A percentile compares a stretch with the other conserved stretches of the same genome.
Conservation (phyloP, 2,113 vertebrate species). For the Onychorhynchus coronatus region DNA sequence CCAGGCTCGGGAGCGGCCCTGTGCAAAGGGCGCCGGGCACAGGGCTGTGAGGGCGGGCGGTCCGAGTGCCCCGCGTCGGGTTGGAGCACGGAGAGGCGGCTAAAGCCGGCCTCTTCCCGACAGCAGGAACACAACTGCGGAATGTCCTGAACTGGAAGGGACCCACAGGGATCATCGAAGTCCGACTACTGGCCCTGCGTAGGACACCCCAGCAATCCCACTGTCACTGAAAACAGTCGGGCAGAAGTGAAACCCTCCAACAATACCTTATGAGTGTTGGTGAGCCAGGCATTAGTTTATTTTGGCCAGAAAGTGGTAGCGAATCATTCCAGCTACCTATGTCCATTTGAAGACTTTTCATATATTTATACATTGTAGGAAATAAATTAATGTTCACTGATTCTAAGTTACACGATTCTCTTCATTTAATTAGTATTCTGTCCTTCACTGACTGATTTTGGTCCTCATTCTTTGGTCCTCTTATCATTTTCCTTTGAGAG, state of each 20-base stretch:
- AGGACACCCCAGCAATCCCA: not conserved
- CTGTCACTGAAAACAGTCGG: no score
- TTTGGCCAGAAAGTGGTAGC: no score
- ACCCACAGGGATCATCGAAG: no score
- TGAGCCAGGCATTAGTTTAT: no score
- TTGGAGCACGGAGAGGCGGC: not conserved
- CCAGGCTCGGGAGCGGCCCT: accelerated
- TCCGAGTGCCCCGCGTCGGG: not conserved
- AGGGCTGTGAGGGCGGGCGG: no score
- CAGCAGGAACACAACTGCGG: not conserved
- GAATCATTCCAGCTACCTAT: no score
- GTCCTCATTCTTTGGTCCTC: not conserved
- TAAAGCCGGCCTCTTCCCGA: no score
- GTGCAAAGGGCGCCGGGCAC: accelerated
- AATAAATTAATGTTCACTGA: not conserved
- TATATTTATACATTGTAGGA: not conserved
- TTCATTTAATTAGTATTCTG: not conserved
- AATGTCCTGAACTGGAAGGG: not conserved
- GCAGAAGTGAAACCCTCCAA: no score
- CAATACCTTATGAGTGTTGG: no score
- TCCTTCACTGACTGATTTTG: not conserved
- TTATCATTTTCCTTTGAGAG: not conserved
- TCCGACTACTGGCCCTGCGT: not conserved
- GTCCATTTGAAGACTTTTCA: no score
- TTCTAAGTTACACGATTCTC: no score